A percentile compares a stretch with the other conserved stretches of the same genome.
phyloP scores from a whole-genome alignment of 2,113 vertebrate species.

The Lophura nycthemera region DNA sequence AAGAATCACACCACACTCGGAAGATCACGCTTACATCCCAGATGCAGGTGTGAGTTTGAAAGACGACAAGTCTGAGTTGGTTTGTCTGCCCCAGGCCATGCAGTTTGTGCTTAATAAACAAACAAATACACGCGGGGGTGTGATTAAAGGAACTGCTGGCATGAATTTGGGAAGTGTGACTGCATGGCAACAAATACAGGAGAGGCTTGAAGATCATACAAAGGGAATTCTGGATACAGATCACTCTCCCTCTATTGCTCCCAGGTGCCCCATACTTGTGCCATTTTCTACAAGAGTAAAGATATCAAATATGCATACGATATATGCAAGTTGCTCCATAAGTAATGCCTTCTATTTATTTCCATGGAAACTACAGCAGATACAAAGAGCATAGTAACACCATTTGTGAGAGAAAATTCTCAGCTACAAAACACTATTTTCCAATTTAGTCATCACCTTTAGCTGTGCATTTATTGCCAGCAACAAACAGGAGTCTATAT shows the following conservation, averaged over 20 bases:
- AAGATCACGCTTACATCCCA: not conserved
- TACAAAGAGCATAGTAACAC: no score
- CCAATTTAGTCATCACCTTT: no score
- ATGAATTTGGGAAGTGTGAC: slow-evolving; percentile 49
- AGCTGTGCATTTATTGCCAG: no score
- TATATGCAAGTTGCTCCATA: not conserved
- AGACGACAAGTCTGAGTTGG: slow-evolving; percentile 8
- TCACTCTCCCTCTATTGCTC: not conserved
- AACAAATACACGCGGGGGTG: slow-evolving; percentile 51
- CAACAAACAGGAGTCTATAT: no score
- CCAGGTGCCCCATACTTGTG: not conserved
- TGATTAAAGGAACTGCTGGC: slow-evolving; percentile 61
- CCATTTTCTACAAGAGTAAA: not conserved
- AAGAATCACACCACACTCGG: not conserved
- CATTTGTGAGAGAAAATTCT: no score
- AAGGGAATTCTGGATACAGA: slow-evolving; percentile 10
- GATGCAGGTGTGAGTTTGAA: slow-evolving; percentile 57
- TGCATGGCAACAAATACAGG: slow-evolving; percentile 25
- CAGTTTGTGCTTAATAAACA: slow-evolving; percentile 42
- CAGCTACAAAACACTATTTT: no score
- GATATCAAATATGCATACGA: not conserved
- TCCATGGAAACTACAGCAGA: no score
- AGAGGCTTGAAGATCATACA: not conserved
- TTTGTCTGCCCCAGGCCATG: slow-evolving; percentile 19
- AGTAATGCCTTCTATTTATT: not conserved